phyloP scores from a whole-genome alignment of 53 echinoderm and acorn worm species.

The Arbacia lixula region DNA sequence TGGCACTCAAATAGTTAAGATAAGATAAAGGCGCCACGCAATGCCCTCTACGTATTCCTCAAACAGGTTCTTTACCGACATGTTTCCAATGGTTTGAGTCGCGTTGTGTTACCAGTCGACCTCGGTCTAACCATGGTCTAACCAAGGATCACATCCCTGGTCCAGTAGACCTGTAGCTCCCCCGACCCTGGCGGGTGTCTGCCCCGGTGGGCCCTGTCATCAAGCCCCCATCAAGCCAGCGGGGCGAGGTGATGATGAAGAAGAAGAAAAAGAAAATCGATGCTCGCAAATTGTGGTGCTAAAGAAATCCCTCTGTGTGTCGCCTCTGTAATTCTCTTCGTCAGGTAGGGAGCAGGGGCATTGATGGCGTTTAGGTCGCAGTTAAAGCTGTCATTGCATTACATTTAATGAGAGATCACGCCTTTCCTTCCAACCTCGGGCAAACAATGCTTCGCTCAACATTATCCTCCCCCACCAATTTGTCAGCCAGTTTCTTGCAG shows the following conservation, averaged over 20 bases:
- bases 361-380: background rate
- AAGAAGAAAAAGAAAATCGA: slow-evolving; percentile 27
- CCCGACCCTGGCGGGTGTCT: slow-evolving; percentile 25
- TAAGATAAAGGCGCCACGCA: no score
- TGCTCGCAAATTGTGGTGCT: slow-evolving; percentile 34
- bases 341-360: slow-evolving; percentile 25
- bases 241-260: no score
- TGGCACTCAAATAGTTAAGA: no score
- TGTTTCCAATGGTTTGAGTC: no score
- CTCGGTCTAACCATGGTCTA: no score
- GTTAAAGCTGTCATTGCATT: slow-evolving; percentile 38
- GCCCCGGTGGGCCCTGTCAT: slow-evolving; percentile 15
- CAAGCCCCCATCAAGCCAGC: background rate
- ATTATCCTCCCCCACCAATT: no score
- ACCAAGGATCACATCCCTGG: no score
- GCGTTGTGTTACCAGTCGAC: no score
- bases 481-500: no score
- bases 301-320: slow-evolving; percentile 13
- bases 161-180: background rate
- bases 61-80: no score
- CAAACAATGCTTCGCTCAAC: no score
- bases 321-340: slow-evolving; percentile 7
- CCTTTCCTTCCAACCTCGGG: background rate
- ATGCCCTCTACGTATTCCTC: no score
- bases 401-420: slow-evolving; percentile 39